Evolutionary conservation across 37 sponge, comb jelly and placozoan species (phyloP).

Genomic region (Tethya wilhelma): DNA sequence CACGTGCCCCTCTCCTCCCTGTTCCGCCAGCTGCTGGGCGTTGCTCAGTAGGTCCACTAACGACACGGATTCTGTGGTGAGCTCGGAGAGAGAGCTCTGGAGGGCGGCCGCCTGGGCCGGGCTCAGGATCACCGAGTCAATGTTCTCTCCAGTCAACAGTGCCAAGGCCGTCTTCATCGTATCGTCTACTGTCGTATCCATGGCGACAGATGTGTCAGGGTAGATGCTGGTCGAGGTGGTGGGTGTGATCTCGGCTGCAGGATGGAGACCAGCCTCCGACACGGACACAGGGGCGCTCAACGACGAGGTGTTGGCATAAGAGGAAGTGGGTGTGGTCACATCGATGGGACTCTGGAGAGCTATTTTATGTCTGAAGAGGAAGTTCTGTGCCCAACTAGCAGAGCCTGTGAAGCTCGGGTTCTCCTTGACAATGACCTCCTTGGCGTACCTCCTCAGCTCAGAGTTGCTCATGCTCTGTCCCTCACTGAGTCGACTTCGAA

Average conservation of each 20-base stretch:
- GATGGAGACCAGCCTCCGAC: slow-evolving; percentile 4
- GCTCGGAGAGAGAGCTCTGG: slow-evolving; percentile 48
- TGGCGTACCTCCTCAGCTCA: slow-evolving; percentile 72
- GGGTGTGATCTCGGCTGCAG: slow-evolving; percentile 27
- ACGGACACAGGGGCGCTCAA: background rate
- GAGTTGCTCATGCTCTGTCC: slow-evolving; percentile 64
- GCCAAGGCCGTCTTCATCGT: slow-evolving; percentile 62
- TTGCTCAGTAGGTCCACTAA: slow-evolving; percentile 58
- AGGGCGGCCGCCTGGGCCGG: slow-evolving; percentile 28
- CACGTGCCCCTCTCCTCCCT: slow-evolving; percentile 27
- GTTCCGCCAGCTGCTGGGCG: slow-evolving; percentile 23
- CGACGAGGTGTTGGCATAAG: background rate
- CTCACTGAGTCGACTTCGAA: slow-evolving; percentile 34
- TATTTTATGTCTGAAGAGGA: slow-evolving; percentile 69
- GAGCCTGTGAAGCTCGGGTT: slow-evolving; percentile 82
- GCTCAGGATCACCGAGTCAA: slow-evolving; percentile 20
- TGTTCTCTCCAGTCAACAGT: slow-evolving; percentile 56
- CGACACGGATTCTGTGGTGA: slow-evolving; percentile 34
- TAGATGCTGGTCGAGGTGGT: slow-evolving; percentile 7
- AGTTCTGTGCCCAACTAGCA: slow-evolving; percentile 91
- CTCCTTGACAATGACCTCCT: slow-evolving; percentile 61
- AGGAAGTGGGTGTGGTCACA: background rate
- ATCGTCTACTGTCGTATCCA: slow-evolving; percentile 30
- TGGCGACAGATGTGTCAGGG: slow-evolving; percentile 2
- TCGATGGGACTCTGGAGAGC: slow-evolving; percentile 25